These are phyloP conservation scores for Danio tinwini DNA, from an alignment of 2,797 vertebrate genomes.

Conservation along the genomic window DNA sequence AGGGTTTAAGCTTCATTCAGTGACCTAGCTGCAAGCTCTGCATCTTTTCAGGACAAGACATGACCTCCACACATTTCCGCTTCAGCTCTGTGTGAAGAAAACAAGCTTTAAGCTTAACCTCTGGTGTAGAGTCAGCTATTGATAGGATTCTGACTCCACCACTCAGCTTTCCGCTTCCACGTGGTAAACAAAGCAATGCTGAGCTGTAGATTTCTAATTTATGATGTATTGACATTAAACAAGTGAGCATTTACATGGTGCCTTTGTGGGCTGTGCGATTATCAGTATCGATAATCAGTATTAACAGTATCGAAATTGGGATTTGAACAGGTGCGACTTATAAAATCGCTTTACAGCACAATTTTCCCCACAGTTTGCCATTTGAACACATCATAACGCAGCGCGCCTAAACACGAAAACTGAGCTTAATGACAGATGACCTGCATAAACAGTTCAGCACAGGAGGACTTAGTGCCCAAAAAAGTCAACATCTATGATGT, in stretches of 20 bases:
- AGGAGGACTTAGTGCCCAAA: no score
- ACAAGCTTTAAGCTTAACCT: constrained; percentile 1
- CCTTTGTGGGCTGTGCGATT: no score
- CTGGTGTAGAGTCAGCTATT: constrained; percentile 12
- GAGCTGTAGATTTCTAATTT: constrained; percentile 18
- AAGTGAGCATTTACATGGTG: not conserved
- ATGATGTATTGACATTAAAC: not conserved
- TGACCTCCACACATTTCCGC: constrained; percentile 25
- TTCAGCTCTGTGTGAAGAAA: constrained; percentile 7
- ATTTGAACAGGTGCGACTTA: no score
- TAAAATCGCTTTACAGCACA: no score
- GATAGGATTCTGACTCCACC: constrained; percentile 8
- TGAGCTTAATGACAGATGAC: no score
- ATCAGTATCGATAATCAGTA: no score
- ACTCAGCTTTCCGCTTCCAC: not conserved
- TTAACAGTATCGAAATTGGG: no score
- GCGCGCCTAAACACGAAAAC: no score
- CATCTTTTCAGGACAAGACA: constrained; percentile 46
- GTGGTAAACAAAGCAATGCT: not conserved
- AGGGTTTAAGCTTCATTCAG: constrained; percentile 77
- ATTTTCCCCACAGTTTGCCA: no score
- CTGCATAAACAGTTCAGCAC: no score
- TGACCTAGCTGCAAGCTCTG: constrained; percentile 67
- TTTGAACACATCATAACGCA: no score
- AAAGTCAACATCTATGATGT: no score